Evolutionary conservation across 2,888 invertebrate species (phyloP), one percentile per base, ranked within the genome.

Genomic region (Drosophila incognita): DNA sequence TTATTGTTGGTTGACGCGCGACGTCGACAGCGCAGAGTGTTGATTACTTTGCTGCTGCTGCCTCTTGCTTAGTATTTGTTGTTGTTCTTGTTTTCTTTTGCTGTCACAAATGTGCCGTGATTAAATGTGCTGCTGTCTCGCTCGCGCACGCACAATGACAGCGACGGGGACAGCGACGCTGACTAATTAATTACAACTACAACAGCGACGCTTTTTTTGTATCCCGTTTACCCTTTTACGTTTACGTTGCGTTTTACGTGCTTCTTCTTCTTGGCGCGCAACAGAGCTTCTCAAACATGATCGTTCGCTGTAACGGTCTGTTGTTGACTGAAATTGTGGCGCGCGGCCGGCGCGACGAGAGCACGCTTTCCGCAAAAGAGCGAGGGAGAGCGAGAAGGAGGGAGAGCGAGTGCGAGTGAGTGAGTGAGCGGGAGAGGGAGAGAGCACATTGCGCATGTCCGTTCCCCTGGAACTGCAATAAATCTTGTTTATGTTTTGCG

Each of bases 241-340:
- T 70, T 74, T 62, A 69, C 69, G 68, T 76, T 52, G 52, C 54
- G 24, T 7, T 54, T 33, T 24, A 27, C 24, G 36, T 42, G 57
- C 46, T 57, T 48, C n/a, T 67, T 67, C 66, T 71, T 74, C 58
- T 74, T 74, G 62, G 65, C 74, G 75, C 74, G 79, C 79, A 79
- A 76, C 89, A 69, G 71, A 86, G 85, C 87, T 87, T 79, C 79
- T 85, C 78, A 74, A 81, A 87, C 91, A 88, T 87, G 91, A 86
- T 91, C 89, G 90, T 88, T 83, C 92, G 83, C 88, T 87, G 75
- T 91, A 92, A 91, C 91, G 92, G 91, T 91, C 86, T 84, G 81
- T 83, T 82, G 87, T 89, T 84, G 91, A 91, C 90, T 91, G 88
- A 91, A 82, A 64, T 48, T 74, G 65, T 77, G 74, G 74, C 69